Conservation (phyloP, 1,140 invertebrate genomes). For the Euborellia annulipes region DNA sequence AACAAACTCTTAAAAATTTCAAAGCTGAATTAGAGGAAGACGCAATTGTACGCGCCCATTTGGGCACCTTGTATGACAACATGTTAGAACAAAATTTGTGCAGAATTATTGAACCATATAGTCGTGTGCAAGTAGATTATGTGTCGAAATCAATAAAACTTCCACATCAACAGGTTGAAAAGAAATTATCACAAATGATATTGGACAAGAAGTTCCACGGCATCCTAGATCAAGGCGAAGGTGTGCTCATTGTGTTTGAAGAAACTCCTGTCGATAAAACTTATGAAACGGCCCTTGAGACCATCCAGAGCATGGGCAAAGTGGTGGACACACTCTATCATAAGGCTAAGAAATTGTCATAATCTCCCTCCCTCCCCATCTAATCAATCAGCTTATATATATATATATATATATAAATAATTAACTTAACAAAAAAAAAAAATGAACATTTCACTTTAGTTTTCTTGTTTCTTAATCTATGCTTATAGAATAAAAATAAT, state of each 20-base stretch:
- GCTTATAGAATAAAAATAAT: too few species aligned
- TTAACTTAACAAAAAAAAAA: too few species aligned
- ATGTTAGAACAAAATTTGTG: slow-evolving; percentile 98
- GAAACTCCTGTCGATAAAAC: slow-evolving; percentile 88
- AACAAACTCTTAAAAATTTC: slow-evolving; percentile 69
- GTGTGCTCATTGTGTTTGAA: slow-evolving; percentile 93
- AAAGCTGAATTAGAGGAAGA: slow-evolving; percentile 87
- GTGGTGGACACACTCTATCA: slow-evolving; percentile 96
- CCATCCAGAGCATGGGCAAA: slow-evolving; percentile 97
- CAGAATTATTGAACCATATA: slow-evolving; percentile 97
- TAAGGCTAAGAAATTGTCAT: slow-evolving; percentile 94
- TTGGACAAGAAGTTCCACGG: slow-evolving; percentile 94
- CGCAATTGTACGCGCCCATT: slow-evolving; percentile 88
- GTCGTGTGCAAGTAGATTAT: slow-evolving; percentile 68
- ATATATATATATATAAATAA: too few species aligned
- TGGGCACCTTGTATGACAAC: slow-evolving; percentile 91
- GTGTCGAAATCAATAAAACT: slow-evolving; percentile 80
- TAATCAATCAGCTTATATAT: too few species aligned
- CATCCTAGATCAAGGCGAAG: slow-evolving; percentile 94
- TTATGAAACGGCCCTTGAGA: slow-evolving; percentile 91
- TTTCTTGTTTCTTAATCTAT: too few species aligned
- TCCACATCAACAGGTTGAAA: slow-evolving; percentile 81
- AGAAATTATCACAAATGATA: slow-evolving; percentile 99
- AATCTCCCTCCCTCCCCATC: too few species aligned
- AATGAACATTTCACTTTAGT: too few species aligned